A percentile compares a stretch with the other conserved stretches of the same genome.
phyloP scores from a whole-genome alignment of 92 coral and sea anemone genomes.

The Pocillopora meandrina region DNA sequence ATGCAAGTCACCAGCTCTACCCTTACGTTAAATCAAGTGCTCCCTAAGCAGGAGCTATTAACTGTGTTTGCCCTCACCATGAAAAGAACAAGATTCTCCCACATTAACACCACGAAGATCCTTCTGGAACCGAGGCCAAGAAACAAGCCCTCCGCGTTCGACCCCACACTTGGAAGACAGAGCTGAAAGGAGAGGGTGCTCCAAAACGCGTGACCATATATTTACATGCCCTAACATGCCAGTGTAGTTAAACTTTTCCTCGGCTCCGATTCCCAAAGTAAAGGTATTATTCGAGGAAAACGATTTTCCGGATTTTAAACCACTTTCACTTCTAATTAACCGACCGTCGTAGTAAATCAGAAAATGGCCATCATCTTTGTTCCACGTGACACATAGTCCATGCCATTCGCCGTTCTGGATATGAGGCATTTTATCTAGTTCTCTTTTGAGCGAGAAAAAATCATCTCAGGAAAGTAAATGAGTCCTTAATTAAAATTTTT shows the following conservation, averaged over 20 bases:
- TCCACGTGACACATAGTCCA: constrained; percentile 33
- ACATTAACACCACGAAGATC: neutral
- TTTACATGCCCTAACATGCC: constrained; percentile 45
- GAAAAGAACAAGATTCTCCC: constrained; percentile 40
- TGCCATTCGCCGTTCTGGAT: constrained; percentile 2
- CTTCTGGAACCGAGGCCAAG: constrained; percentile 45
- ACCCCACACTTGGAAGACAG: constrained; percentile 55
- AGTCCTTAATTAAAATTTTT: too few species aligned
- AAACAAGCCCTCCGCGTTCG: constrained; percentile 50
- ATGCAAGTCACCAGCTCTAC: too few species aligned
- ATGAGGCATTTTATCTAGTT: neutral
- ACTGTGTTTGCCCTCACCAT: constrained; percentile 17
- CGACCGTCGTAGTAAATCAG: constrained; percentile 24
- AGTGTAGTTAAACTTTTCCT: neutral
- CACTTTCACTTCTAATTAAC: neutral
- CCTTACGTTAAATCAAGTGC: too few species aligned
- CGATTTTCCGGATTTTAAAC: neutral
- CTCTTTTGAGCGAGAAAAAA: neutral
- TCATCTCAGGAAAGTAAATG: too few species aligned
- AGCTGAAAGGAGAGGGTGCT: constrained; percentile 30
- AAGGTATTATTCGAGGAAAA: neutral
- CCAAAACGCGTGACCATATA: constrained; percentile 49
- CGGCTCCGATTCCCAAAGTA: constrained; percentile 6
- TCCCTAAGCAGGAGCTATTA: too few species aligned
- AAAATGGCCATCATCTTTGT: neutral